phyloP scores from a whole-genome alignment of 2,113 vertebrate genomes.

The Melanocharis versteri region DNA sequence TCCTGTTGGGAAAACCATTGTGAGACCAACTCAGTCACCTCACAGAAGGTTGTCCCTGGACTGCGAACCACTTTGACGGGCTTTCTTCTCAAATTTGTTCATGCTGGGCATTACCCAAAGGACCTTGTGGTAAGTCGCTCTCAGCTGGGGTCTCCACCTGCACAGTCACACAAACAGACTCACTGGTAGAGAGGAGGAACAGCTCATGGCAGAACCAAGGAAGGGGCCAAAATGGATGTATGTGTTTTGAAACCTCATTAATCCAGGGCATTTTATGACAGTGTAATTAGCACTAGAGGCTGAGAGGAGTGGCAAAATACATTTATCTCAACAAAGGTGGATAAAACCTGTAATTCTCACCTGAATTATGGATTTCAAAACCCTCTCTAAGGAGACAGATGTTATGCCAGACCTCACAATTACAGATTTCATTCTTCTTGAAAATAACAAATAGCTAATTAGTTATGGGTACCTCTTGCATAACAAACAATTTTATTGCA shows the following conservation, averaged over 20 bases:
- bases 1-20: not conserved
- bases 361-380: slow-evolving; percentile 42
- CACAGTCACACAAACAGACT: not conserved
- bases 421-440: slow-evolving; percentile 20
- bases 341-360: slow-evolving; percentile 38
- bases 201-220: not conserved
- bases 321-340: slow-evolving; percentile 20
- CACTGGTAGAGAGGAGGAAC: not conserved
- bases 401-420: not conserved
- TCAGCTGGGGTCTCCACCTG: not conserved
- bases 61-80: not conserved
- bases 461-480: not conserved
- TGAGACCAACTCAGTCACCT: not conserved
- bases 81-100: not conserved
- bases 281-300: slow-evolving; percentile 33
- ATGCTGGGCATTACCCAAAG: not conserved
- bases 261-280: slow-evolving; percentile 9
- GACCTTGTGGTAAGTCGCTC: not conserved
- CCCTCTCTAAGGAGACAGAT: slow-evolving; percentile 4
- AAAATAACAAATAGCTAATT: slow-evolving; percentile 53
- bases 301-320: slow-evolving; percentile 47
- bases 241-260: slow-evolving; percentile 18
- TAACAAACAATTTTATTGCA: not conserved
- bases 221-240: not conserved
- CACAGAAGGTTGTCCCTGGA: not conserved